phyloP scores from a whole-genome alignment of 2,113 vertebrate genomes.

The Corynorhinus townsendii region DNA sequence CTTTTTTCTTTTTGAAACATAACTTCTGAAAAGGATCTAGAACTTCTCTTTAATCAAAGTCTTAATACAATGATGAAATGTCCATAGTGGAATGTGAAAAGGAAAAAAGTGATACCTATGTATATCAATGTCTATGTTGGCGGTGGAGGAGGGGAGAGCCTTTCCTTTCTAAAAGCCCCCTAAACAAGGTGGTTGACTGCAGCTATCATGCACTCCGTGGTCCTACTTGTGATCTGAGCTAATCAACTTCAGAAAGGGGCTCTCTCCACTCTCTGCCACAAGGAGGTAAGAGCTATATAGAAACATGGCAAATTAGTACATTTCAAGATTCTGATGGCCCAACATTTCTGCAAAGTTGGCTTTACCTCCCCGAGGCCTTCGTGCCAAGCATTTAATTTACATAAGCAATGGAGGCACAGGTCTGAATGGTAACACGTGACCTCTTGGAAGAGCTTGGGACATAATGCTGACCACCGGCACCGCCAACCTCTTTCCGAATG shows the following conservation, averaged over 20 bases:
- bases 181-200: neutral
- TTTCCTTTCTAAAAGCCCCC: neutral
- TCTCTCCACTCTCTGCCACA: neutral
- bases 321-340: neutral
- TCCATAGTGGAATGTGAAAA: neutral
- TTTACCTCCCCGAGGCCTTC: neutral
- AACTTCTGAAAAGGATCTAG: neutral
- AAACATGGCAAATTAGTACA: neutral
- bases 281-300: neutral
- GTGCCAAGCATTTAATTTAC: neutral
- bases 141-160: neutral
- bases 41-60: neutral
- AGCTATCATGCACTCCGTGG: neutral
- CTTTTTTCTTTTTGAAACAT: neutral
- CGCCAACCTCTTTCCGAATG: neutral
- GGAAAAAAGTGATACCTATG: neutral
- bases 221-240: neutral
- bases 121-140: neutral
- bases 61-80: neutral
- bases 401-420: neutral
- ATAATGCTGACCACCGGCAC: neutral
- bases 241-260: neutral
- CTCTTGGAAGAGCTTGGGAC: neutral
- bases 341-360: neutral
- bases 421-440: accelerated